phyloP scores from a whole-genome alignment of 2,888 invertebrate genomes.

The Eilema sororculum region DNA sequence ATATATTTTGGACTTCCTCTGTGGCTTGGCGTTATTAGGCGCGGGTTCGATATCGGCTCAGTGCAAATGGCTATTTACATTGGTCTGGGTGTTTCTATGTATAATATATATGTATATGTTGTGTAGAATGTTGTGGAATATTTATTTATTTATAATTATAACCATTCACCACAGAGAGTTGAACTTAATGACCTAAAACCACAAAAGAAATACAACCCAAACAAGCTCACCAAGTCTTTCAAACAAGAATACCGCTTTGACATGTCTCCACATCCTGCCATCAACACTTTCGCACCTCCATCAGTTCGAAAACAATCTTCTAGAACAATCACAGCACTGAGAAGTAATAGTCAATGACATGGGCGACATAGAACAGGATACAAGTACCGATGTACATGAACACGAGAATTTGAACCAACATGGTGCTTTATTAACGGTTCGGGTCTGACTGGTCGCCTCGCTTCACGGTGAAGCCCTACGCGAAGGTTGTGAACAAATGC shows the following conservation, averaged over 20 bases:
- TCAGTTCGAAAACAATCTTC: constrained; percentile 23
- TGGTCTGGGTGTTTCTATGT: too few species aligned
- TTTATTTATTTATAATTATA: too few species aligned
- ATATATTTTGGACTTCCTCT: too few species aligned
- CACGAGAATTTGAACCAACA: constrained; percentile 84
- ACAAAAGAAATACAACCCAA: background rate
- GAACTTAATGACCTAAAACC: background rate
- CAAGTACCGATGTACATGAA: constrained; percentile 85
- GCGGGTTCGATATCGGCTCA: too few species aligned
- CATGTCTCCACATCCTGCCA: constrained; percentile 50
- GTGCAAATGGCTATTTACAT: too few species aligned
- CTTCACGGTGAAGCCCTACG: constrained; percentile 55
- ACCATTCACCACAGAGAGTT: too few species aligned
- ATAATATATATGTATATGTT: too few species aligned
- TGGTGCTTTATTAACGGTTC: constrained; percentile 56
- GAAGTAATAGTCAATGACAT: constrained; percentile 82
- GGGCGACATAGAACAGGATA: constrained; percentile 81
- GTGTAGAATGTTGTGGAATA: too few species aligned
- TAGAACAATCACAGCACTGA: constrained; percentile 56
- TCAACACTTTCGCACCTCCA: constrained; percentile 22
- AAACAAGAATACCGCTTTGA: constrained; percentile 54
- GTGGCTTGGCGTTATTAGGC: too few species aligned
- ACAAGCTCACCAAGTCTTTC: constrained; percentile 65
- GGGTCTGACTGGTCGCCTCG: constrained; percentile 50
- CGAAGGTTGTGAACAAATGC: constrained; percentile 58